Conservation (phyloP, 2,113 vertebrate species). For the Mungos mungo region DNA sequence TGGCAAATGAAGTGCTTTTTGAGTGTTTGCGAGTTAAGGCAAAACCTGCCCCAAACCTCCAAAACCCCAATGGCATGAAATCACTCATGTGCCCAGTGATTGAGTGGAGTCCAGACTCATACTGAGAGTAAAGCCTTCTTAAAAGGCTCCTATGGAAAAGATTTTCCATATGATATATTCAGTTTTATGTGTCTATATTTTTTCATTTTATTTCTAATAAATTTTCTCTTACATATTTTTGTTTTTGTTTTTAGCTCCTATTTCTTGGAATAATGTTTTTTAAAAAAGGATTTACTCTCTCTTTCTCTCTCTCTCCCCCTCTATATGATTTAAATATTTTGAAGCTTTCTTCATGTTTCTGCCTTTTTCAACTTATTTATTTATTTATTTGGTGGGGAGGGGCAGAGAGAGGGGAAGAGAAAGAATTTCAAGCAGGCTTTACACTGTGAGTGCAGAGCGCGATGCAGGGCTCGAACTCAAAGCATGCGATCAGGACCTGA, state of each 20-base stretch:
- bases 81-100: background rate
- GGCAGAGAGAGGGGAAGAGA: too few species aligned
- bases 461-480: too few species aligned
- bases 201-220: slow-evolving; percentile 14
- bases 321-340: slow-evolving; percentile 48
- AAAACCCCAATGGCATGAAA: background rate
- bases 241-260: background rate
- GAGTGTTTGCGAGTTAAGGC: background rate
- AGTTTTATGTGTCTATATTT: background rate
- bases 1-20: slow-evolving; percentile 61
- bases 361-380: background rate
- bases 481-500: too few species aligned
- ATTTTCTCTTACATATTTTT: slow-evolving; percentile 4
- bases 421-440: too few species aligned
- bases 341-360: background rate
- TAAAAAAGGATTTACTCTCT: background rate
- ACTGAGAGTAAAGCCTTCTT: background rate
- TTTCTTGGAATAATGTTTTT: slow-evolving; percentile 48
- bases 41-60: background rate
- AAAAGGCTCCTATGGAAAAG: background rate
- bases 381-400: too few species aligned
- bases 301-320: too few species aligned
- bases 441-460: too few species aligned
- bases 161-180: background rate
- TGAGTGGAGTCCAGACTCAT: background rate